These are phyloP conservation scores for Epistrophella euchroma DNA, from an alignment of 2,888 invertebrate species.

Conservation along the genomic window DNA sequence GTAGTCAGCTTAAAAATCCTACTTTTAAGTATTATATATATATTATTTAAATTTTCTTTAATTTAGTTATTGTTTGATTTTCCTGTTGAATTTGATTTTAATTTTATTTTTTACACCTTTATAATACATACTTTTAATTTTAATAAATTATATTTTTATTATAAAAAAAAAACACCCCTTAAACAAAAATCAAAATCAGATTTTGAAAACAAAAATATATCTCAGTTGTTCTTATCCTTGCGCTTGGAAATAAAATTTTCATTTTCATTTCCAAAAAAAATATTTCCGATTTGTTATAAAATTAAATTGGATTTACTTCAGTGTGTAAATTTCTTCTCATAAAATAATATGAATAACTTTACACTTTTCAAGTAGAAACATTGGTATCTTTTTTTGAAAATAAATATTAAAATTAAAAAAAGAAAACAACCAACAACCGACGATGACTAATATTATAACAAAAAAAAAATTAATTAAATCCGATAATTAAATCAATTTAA, in stretches of 20 bases:
- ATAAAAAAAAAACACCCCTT: not conserved
- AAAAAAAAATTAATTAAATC: not conserved
- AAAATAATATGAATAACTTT: conserved; percentile 6
- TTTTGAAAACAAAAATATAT: conserved; percentile 50
- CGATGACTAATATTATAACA: not conserved
- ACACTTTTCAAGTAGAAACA: not conserved
- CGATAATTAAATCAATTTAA: not conserved
- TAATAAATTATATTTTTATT: conserved; percentile 17
- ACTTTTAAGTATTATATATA: conserved; percentile 31
- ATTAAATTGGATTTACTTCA: conserved; percentile 27
- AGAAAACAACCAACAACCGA: not conserved
- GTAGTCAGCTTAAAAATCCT: conserved; percentile 66
- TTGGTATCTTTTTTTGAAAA: conserved; percentile 11
- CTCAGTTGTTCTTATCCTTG: conserved; percentile 76
- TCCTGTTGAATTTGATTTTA: conserved; percentile 53
- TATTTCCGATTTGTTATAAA: not conserved
- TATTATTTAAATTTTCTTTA: conserved; percentile 26
- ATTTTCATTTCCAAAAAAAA: conserved; percentile 7
- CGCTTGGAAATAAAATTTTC: conserved; percentile 43
- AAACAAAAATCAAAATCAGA: conserved; percentile 22
- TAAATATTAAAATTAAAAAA: not conserved
- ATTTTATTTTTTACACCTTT: conserved; percentile 33
- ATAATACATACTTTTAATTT: conserved; percentile 32
- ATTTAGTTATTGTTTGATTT: conserved; percentile 63
- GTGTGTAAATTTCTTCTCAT: not conserved